Evolutionary conservation across 2,797 vertebrate genomes (phyloP), one percentile per base, ranked within the genome.

Genomic region (Loris lydekkerianus): DNA sequence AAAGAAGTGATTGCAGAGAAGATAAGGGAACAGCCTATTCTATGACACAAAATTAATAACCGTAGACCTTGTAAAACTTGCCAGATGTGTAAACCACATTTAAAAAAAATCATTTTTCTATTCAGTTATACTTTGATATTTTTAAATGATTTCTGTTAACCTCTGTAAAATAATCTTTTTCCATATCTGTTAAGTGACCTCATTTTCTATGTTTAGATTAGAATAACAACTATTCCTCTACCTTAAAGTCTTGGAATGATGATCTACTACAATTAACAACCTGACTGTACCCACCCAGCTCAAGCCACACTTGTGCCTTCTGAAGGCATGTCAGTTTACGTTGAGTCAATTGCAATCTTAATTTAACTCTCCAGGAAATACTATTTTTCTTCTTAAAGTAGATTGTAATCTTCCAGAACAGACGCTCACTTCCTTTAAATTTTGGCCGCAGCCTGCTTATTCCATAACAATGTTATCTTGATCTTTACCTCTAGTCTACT

Each of bases 1-100:
- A 96, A 96, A 93, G 94, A 96, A 96, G 91, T 91, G 93, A 85
- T 94, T 78, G 80, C 77, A 46, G 82, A 97, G 97, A 96, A 98
- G 75, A 96, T 93, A 40, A 46, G 43, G 40, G 69, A 86, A 40
- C 27, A 25, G 17, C 69, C 60, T 23, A 7, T 49, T 49, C 49
- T 10, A 1, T 14, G 5, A 27, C 58, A 89, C 14, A 27, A 43
- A n/a, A 40, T 14, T 43, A 63, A 1, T 31, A 73, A 60, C 43
- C 7, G 2, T 11, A 76, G 21, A 23, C 76, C 43, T 40, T 69
- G 40, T 72, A 80, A 83, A 76, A 75, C 34, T 70, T 46, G 78
- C 58, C 63, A 29, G 8, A 1, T 27, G 25, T n/a, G 37, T 37
- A 75, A 69, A 61, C 49, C 5, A 58, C 17, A 34, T 5, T 53